A percentile compares a stretch with the other conserved stretches of the same genome.
phyloP scores from a whole-genome alignment of 2,888 invertebrate genomes.

The Agrochola circellaris region DNA sequence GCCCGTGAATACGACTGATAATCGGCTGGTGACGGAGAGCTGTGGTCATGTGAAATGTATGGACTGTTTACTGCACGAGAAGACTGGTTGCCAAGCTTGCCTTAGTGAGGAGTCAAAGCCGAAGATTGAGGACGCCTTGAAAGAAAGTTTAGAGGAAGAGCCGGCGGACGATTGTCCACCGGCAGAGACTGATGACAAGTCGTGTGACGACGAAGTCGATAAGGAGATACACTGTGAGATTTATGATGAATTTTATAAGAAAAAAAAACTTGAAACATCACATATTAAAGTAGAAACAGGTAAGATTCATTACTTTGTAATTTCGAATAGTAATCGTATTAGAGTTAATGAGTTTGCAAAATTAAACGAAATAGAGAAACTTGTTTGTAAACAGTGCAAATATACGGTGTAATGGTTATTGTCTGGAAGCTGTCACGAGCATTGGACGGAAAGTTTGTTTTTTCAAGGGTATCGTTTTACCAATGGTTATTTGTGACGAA shows the following conservation, averaged over 20 bases:
- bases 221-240: conserved; percentile 59
- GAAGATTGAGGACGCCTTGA: conserved; percentile 51
- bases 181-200: conserved; percentile 59
- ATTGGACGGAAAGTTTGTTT: background rate
- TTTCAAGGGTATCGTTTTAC: background rate
- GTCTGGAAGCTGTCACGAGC: background rate
- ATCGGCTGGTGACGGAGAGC: conserved; percentile 93
- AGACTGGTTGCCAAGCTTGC: conserved; percentile 92
- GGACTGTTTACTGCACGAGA: conserved; percentile 93
- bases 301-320: conserved; percentile 56
- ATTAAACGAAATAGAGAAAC: background rate
- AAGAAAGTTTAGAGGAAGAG: conserved; percentile 58
- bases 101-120: conserved; percentile 64
- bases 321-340: conserved; percentile 19
- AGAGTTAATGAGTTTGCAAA: background rate
- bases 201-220: conserved; percentile 56
- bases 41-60: conserved; percentile 95
- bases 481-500: background rate
- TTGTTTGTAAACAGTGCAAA: conserved; percentile 28
- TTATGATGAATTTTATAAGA: conserved; percentile 74
- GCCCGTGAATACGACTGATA: conserved; percentile 89
- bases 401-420: background rate
- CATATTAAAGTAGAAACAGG: conserved; percentile 84
- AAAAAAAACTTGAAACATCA: conserved; percentile 82
- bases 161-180: conserved; percentile 52